Percentiles rank a stretch among this genome's conserved stretches.
phyloP scores from a whole-genome alignment of 2,797 vertebrate species.

The Agapornis canus region DNA sequence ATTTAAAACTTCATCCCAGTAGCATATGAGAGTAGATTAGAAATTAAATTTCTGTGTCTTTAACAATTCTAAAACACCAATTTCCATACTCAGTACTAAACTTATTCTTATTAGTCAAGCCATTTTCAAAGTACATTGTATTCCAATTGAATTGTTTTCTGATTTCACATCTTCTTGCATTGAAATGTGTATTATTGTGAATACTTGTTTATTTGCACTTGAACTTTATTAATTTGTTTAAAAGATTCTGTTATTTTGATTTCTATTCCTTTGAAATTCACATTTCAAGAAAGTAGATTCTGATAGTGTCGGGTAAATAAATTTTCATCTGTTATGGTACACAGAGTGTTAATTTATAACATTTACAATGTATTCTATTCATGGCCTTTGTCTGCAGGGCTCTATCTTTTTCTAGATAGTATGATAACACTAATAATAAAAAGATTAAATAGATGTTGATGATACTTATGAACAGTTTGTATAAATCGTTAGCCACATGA shows the following conservation, averaged over 20 bases:
- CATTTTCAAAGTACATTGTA: conserved; percentile 53
- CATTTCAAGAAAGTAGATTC: not conserved
- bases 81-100: conserved; percentile 33
- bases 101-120: conserved; percentile 21
- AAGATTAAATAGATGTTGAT: not conserved
- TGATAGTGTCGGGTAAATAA: not conserved
- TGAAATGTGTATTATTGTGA: not conserved
- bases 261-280: not conserved
- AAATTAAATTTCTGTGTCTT: not conserved
- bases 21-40: not conserved
- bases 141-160: conserved; percentile 39
- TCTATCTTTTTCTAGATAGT: not conserved
- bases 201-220: not conserved
- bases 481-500: not conserved
- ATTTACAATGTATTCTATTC: not conserved
- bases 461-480: not conserved
- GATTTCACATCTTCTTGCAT: conserved; percentile 1
- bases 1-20: not conserved
- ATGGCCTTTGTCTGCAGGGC: not conserved
- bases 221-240: not conserved
- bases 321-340: not conserved
- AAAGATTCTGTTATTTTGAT: not conserved
- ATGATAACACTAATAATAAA: not conserved
- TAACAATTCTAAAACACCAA: not conserved
- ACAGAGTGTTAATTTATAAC: not conserved